Percentiles rank a stretch among this genome's conserved stretches.
Evolutionary conservation across 2,888 invertebrate species (phyloP).

Genomic region (Hanleya hanleyi): DNA sequence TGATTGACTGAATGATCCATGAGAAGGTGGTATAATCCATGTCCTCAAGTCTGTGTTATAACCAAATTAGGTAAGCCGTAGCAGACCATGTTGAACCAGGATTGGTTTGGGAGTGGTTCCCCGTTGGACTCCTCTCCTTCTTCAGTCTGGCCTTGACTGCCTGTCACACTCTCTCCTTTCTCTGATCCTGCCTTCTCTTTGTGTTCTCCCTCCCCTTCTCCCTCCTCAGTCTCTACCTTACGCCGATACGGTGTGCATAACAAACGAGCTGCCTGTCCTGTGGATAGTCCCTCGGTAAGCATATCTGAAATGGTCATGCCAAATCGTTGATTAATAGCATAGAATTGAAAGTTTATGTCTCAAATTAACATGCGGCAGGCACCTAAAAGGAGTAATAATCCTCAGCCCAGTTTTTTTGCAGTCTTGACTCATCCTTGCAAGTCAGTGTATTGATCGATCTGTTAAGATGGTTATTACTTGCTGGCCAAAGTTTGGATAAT

Average conservation of each 20-base stretch:
- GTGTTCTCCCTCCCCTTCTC: constrained; percentile 35
- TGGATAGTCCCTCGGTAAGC: constrained; percentile 63
- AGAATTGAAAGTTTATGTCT: too few species aligned
- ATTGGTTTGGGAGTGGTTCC: constrained; percentile 32
- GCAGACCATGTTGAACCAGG: constrained; percentile 70
- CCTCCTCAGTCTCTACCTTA: constrained; percentile 41
- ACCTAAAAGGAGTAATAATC: too few species aligned
- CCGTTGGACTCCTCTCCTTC: constrained; percentile 35
- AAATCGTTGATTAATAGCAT: too few species aligned
- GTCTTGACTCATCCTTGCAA: too few species aligned
- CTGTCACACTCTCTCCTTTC: constrained; percentile 7
- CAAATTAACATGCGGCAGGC: too few species aligned
- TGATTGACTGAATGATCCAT: background rate
- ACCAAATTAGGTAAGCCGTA: constrained; percentile 72
- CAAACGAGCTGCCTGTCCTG: constrained; percentile 61
- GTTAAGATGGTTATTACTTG: too few species aligned
- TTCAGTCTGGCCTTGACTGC: constrained; percentile 35
- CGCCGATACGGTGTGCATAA: constrained; percentile 52
- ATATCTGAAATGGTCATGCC: constrained; percentile 53
- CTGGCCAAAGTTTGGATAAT: too few species aligned
- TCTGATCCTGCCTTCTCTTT: constrained; percentile 35
- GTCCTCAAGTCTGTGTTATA: constrained; percentile 56
- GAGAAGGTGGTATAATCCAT: too few species aligned
- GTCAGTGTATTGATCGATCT: too few species aligned
- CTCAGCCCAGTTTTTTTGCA: too few species aligned